Base-by-base conservation (phyloP, 1,140 invertebrate genomes). In the Trachelipus rathkii region DNA sequence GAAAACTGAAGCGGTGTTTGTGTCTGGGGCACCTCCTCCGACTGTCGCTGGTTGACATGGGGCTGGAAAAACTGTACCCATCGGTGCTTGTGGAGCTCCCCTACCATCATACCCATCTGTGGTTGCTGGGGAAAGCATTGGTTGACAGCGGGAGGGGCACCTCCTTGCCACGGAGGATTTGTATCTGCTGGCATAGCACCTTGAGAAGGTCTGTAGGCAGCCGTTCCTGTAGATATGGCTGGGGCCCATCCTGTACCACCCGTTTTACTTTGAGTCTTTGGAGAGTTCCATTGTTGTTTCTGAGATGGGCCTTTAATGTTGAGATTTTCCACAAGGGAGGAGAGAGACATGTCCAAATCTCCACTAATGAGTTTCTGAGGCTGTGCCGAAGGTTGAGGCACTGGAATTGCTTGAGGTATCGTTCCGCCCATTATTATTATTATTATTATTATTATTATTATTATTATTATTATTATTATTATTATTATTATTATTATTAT, bases 201-300 rank as follows among this genome's bases (percentile, higher is more conserved):
- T 19, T 33, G 33, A 33, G 33, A 8, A 19, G 50, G 50, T 60
- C 50, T 60, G 50, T 60, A 60, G 8, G 2, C 50, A 60, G 50
- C 8, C 4, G 50, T 60, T 60, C 50, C 50, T 43, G 75, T 72
- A 10, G 77, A 74, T 45, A 69, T 74, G 53, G 76, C 75, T 23
- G 77, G 82, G 21, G 83, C 82, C 83, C 83, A 83, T 43, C 77
- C 78, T n/a, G 80, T 78, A n/a, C 82, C 81, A 60, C 82, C 82
- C 11, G 79, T 81, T 79, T 83, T 81, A 72, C 74, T 82, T 72
- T 79, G 79, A 44, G 79, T 78, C 72, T 82, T 82, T 46, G 81
- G 81, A 21, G 81, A 82, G 73, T 78, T 78, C 81, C 81, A 82
- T 75, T 81, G 79, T 15, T 68, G 67, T 71, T 80, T 80, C 60